These are phyloP conservation scores for Triplophysa bombifrons DNA, from an alignment of 2,797 vertebrate species.

Conservation along the genomic window DNA sequence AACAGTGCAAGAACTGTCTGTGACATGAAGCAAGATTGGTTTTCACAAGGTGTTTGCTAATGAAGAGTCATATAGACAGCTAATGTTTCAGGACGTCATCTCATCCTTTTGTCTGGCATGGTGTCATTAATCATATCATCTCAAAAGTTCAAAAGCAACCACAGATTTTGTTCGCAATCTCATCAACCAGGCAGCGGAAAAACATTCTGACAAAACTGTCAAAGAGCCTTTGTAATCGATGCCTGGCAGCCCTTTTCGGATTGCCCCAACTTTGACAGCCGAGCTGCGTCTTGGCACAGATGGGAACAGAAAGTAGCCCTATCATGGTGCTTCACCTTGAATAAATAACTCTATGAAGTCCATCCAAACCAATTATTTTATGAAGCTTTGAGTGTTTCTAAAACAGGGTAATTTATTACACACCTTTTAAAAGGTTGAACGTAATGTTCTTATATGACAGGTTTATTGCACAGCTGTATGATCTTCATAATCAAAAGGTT, in stretches of 20 bases:
- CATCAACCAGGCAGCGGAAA: slow-evolving; percentile 42
- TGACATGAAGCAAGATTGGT: slow-evolving; percentile 25
- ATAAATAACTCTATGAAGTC: slow-evolving; percentile 8
- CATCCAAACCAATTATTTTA: not conserved
- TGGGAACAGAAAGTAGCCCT: not conserved
- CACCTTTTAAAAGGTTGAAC: not conserved
- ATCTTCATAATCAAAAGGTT: slow-evolving; percentile 24
- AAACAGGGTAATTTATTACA: not conserved
- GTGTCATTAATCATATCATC: slow-evolving; percentile 54
- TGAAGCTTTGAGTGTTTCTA: not conserved
- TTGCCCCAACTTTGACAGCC: slow-evolving; percentile 18
- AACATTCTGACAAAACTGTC: slow-evolving; percentile 57
- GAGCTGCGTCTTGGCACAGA: slow-evolving; percentile 27
- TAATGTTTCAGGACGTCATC: slow-evolving; percentile 15
- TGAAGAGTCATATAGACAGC: slow-evolving; percentile 38
- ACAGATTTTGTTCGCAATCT: slow-evolving; percentile 40
- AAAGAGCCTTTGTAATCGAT: slow-evolving; percentile 27
- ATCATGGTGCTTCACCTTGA: slow-evolving; percentile 3
- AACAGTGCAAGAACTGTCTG: slow-evolving; percentile 26
- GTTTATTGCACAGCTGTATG: slow-evolving; percentile 29
- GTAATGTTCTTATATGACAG: slow-evolving; percentile 20
- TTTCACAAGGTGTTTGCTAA: slow-evolving; percentile 43
- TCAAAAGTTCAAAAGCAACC: slow-evolving; percentile 46
- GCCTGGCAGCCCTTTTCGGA: slow-evolving; percentile 38
- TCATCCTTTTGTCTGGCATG: not conserved